Evolutionary conservation across 2,113 vertebrate genomes (phyloP), one percentile per base, ranked within the genome.

Genomic region (Scomber japonicus): DNA sequence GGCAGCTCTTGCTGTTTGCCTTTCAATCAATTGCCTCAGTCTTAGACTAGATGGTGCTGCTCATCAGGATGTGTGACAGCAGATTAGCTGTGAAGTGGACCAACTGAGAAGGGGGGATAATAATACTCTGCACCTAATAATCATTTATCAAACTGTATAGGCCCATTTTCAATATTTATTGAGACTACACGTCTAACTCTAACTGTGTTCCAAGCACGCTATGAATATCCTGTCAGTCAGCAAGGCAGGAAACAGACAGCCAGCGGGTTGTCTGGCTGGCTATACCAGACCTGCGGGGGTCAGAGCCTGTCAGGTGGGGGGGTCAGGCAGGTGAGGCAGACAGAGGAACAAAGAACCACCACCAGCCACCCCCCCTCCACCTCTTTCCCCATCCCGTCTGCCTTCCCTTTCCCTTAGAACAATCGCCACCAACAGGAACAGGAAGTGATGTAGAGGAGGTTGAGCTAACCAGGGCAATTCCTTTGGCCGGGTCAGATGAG

Each of bases 381-480:
- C 75, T 48, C 63, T 49, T 72, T 57, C 78, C 70, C 70, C 53
- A 81, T 81, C 76, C 88, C 71, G 80, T 86, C 89, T 84, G 83
- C 89, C 77, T 90, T 90, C 91, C 78, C 67, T 88, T 88, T 80
- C 86, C 81, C 78, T 80, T 59, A 75, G 82, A 93, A 93, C 91
- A 93, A 92, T 93, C 57, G 15, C 46, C 74, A 75, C 85, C 77
- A 84, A 87, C 88, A 89, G 90, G 91, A 92, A 91, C 80, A 88
- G 91, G 92, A 93, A 91, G 91, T 92, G 88, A 91, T 87, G 87
- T 61, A 45, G 81, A 79, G 86, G 81, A 87, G 88, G 90, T 78
- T 78, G 81, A 88, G 80, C 85, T 87, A 92, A 89, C 85, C 80
- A 6, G 83, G 80, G 75, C 86, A 91, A 40, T 91, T 91, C 88